Evolutionary conservation across 1,140 invertebrate genomes (phyloP).

Genomic region (Drosophila carrolli): DNA sequence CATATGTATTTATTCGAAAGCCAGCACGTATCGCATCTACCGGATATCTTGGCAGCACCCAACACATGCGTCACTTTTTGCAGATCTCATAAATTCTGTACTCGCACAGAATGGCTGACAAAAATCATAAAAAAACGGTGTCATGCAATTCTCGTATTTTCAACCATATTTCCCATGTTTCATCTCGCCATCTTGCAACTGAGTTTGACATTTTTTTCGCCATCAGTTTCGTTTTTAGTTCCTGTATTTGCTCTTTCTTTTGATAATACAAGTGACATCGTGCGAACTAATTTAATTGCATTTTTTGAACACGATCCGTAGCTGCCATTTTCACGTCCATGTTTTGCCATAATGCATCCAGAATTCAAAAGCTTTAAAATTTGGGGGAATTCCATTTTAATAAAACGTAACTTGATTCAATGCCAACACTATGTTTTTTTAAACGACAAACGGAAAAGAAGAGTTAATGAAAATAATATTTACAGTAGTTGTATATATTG

Average conservation of each 20-base stretch:
- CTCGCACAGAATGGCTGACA: constrained; percentile 13
- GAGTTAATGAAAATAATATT: not conserved
- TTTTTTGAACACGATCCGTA: constrained; percentile 19
- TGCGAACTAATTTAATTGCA: constrained; percentile 44
- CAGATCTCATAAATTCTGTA: constrained; percentile 48
- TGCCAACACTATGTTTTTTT: too few relatives aligned
- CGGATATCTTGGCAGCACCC: constrained; percentile 21
- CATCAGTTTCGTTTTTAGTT: not conserved
- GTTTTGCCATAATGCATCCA: not conserved
- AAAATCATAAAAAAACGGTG: constrained; percentile 21
- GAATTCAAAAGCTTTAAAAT: too few relatives aligned
- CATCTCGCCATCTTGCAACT: constrained; percentile 12
- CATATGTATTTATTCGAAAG: constrained; percentile 18
- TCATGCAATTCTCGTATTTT: constrained; percentile 28
- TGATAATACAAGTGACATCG: constrained; percentile 24
- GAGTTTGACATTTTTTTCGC: constrained; percentile 11
- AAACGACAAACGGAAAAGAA: too few relatives aligned
- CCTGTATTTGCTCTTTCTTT: constrained; percentile 22
- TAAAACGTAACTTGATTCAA: not conserved
- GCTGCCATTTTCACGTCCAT: not conserved
- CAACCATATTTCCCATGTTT: constrained; percentile 23
- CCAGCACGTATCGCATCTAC: constrained; percentile 21
- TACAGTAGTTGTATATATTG: not conserved
- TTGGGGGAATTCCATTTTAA: not conserved
- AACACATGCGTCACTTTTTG: constrained; percentile 54